Conservation (phyloP, 1,140 invertebrate genomes). For the Drosophila chauvacae region DNA sequence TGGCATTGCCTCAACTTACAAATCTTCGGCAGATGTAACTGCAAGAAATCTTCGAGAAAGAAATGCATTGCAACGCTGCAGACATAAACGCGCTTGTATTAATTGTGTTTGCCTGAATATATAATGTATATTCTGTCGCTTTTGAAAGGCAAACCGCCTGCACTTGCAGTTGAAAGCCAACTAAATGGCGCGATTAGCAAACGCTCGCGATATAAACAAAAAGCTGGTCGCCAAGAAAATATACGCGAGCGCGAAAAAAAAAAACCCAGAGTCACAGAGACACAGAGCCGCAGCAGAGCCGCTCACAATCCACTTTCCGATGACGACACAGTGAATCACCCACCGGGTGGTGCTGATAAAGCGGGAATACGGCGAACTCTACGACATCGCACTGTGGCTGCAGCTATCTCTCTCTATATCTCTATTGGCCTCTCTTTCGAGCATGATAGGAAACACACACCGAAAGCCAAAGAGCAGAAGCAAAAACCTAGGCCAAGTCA, state of each 20-base stretch:
- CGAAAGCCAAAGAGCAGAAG: not conserved
- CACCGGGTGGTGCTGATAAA: constrained; percentile 30
- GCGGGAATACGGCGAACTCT: constrained; percentile 32
- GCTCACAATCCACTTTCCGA: constrained; percentile 38
- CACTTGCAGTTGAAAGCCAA: constrained; percentile 71
- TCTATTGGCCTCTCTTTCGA: constrained; percentile 14
- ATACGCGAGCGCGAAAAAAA: constrained; percentile 12
- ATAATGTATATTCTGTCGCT: not conserved
- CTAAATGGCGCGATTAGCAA: constrained; percentile 61
- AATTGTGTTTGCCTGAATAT: constrained; percentile 17
- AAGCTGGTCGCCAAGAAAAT: constrained; percentile 25
- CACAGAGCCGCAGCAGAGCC: constrained; percentile 9
- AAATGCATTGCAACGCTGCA: constrained; percentile 45
- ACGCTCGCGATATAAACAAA: constrained; percentile 66
- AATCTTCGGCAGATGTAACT: constrained; percentile 40
- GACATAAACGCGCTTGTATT: constrained; percentile 29
- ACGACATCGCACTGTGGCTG: not conserved
- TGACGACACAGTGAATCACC: constrained; percentile 58
- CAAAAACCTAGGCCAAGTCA: constrained; percentile 48
- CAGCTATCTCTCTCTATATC: constrained; percentile 16
- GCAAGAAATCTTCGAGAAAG: constrained; percentile 56
- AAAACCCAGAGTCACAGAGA: constrained; percentile 17
- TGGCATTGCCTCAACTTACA: constrained; percentile 34
- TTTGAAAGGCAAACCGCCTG: constrained; percentile 45
- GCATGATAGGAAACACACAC: not conserved